Conservation (phyloP, 2,797 vertebrate species). For the Tapera naevia region DNA sequence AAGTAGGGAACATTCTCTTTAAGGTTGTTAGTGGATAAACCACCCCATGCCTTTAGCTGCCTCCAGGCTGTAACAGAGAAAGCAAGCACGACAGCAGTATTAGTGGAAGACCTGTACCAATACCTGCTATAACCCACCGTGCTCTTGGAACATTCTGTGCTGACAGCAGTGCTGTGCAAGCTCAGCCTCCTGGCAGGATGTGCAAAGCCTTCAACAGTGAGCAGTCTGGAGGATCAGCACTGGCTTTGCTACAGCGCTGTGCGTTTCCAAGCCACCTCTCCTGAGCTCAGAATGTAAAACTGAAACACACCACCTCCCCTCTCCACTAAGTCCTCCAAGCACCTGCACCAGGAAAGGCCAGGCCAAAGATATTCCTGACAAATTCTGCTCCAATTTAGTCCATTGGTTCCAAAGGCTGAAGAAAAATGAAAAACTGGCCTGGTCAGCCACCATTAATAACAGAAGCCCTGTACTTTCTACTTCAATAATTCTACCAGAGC, state of each 20-base stretch:
- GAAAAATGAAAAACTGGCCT: not conserved
- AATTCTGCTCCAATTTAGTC: not conserved
- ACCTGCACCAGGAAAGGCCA: not conserved
- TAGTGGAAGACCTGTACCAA: not conserved
- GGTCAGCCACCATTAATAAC: rapidly evolving
- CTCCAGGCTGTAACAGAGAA: not conserved
- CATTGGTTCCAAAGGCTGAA: not conserved
- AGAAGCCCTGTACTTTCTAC: not conserved
- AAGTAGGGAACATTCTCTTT: not conserved
- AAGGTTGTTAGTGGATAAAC: not conserved
- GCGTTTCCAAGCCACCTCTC: not conserved
- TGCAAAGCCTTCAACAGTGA: not conserved
- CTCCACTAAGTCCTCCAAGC: not conserved
- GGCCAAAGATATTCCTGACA: not conserved
- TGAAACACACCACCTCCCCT: not conserved
- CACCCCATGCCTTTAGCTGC: not conserved
- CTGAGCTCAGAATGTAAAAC: not conserved
- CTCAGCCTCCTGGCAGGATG: not conserved
- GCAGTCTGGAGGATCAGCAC: not conserved
- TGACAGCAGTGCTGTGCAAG: not conserved
- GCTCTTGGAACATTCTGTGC: not conserved
- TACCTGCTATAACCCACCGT: too few species aligned
- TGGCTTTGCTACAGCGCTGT: not conserved
- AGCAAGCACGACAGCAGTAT: not conserved
- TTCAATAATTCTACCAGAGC: not conserved